Evolutionary conservation across 2,888 invertebrate genomes (phyloP).

Genomic region (Xanthorhoe designata): DNA sequence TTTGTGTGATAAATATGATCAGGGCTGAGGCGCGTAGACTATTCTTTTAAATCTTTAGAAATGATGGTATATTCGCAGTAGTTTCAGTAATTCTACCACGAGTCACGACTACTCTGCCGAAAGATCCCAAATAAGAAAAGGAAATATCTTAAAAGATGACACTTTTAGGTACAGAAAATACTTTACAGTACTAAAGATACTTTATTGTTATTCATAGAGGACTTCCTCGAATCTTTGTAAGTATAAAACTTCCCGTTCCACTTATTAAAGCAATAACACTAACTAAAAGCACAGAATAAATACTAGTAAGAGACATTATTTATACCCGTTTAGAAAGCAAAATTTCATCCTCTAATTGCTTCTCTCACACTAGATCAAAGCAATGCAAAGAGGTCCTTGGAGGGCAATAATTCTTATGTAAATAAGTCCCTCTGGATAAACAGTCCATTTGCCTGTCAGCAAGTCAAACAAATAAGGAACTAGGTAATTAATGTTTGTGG

Average conservation of each 20-base stretch:
- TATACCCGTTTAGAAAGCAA: constrained; percentile 13
- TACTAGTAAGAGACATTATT: not conserved
- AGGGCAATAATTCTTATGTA: constrained; percentile 38
- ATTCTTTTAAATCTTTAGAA: no score
- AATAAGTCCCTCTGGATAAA: constrained; percentile 36
- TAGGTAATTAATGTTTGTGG: constrained; percentile 39
- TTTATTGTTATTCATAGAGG: not conserved
- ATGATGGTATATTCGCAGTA: no score
- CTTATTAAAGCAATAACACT: not conserved
- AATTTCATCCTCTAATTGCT: constrained; percentile 22
- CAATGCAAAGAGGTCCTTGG: constrained; percentile 29
- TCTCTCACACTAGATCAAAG: constrained; percentile 32
- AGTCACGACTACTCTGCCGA: no score
- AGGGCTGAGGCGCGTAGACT: no score
- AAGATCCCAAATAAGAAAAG: no score
- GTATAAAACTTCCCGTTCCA: not conserved
- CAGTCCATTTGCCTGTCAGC: constrained; percentile 45
- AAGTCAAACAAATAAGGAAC: constrained; percentile 46
- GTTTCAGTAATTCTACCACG: no score
- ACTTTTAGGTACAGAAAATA: no score
- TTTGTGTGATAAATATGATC: no score
- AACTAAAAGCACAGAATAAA: not conserved
- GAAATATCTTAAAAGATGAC: no score
- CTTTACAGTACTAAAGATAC: not conserved
- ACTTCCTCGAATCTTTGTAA: not conserved